Evolutionary conservation across 2,113 vertebrate genomes (phyloP).

Genomic region (Clarias magur): DNA sequence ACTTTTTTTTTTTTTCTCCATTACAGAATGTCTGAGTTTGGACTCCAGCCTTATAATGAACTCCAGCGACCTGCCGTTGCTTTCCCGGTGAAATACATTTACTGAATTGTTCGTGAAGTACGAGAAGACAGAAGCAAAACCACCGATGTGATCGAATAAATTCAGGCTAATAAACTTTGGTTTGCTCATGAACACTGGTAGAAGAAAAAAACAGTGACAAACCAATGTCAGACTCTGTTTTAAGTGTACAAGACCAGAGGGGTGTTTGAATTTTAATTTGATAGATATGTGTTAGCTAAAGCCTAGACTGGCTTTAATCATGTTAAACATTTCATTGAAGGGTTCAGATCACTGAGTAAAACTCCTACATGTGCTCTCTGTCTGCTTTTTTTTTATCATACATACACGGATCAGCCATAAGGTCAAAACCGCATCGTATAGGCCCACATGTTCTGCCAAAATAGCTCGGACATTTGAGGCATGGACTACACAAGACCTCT

Average conservation of each 20-base stretch:
- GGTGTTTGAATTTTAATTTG: neutral
- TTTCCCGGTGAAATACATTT: constrained; percentile 43
- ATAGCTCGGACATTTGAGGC: too few species aligned
- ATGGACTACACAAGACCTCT: too few species aligned
- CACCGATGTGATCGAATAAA: too few species aligned
- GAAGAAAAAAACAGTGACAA: neutral
- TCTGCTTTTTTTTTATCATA: constrained; percentile 1
- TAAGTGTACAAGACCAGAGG: neutral
- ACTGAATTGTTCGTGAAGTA: neutral
- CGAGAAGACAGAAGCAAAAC: neutral
- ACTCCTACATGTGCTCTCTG: neutral
- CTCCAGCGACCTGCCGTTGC: constrained; percentile 79
- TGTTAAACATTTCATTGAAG: neutral
- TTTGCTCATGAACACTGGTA: neutral
- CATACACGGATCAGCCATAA: too few species aligned
- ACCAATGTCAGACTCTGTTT: neutral
- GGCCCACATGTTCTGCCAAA: too few species aligned
- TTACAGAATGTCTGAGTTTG: constrained; percentile 84
- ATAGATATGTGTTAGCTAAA: neutral
- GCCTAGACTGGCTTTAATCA: neutral
- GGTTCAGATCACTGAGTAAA: neutral
- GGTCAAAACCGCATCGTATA: too few species aligned
- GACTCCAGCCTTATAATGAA: constrained; percentile 86
- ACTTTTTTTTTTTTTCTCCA: constrained; percentile 51
- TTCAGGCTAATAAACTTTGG: neutral